These are phyloP conservation scores for Altica lythri DNA, from an alignment of 2,888 invertebrate genomes.

Conservation along the genomic window DNA sequence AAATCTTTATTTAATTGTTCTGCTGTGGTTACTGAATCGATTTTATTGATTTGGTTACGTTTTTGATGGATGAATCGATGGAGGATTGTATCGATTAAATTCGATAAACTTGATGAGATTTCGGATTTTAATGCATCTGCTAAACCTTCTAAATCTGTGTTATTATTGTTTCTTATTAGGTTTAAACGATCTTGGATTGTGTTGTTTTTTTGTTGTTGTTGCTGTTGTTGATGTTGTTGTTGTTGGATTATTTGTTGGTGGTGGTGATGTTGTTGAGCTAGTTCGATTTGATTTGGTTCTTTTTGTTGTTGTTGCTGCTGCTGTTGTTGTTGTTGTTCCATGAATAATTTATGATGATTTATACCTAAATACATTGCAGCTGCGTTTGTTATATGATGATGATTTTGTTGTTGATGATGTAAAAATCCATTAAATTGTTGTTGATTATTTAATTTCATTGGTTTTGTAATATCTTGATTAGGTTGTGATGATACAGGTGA, in stretches of 20 bases:
- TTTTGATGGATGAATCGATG: constrained; percentile 83
- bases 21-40: constrained; percentile 78
- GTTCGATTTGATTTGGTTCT: constrained; percentile 61
- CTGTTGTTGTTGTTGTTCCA: constrained; percentile 83
- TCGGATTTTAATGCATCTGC: constrained; percentile 92
- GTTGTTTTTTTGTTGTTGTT: constrained; percentile 60
- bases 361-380: constrained; percentile 76
- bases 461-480: no score
- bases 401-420: constrained; percentile 57
- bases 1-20: constrained; percentile 86
- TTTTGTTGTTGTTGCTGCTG: constrained; percentile 79
- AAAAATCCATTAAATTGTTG: constrained; percentile 53
- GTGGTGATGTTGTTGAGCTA: constrained; percentile 55
- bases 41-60: constrained; percentile 76
- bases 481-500: constrained; percentile 61
- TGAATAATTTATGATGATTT: constrained; percentile 76
- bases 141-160: constrained; percentile 83
- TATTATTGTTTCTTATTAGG: constrained; percentile 71
- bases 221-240: constrained; percentile 39
- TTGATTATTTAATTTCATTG: no score
- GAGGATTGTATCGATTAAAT: constrained; percentile 86
- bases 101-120: constrained; percentile 81
- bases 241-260: no score
- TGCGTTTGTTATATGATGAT: constrained; percentile 59
- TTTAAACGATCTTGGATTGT: constrained; percentile 79